Evolutionary conservation across 2,113 vertebrate genomes (phyloP).

Genomic region (Alethe castanea): DNA sequence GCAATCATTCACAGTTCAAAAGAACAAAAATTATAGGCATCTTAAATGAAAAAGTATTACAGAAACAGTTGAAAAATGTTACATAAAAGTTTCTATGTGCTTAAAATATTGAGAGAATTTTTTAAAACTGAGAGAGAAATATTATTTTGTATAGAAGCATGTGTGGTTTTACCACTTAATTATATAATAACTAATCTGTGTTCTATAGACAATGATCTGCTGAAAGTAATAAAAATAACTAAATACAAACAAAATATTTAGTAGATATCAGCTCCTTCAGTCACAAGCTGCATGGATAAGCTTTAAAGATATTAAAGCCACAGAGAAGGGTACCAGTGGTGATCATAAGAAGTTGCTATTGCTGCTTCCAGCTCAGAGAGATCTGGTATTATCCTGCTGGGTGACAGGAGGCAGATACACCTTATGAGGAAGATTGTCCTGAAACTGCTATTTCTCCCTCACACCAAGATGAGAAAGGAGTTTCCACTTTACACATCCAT

Average conservation of each 20-base stretch:
- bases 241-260: background rate
- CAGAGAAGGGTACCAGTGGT: background rate
- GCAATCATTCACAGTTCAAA: background rate
- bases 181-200: background rate
- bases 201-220: background rate
- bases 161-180: background rate
- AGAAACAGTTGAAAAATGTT: background rate
- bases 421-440: background rate
- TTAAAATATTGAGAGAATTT: background rate
- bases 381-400: background rate
- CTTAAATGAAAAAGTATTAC: background rate
- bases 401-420: background rate
- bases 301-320: background rate
- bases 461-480: background rate
- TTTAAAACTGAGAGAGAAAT: background rate
- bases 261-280: background rate
- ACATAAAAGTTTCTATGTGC: background rate
- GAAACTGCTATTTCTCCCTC: background rate
- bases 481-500: accelerated
- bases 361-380: background rate
- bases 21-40: background rate
- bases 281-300: background rate
- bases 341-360: background rate
- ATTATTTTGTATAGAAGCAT: background rate
- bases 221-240: background rate